Evolutionary conservation across 1,140 invertebrate species (phyloP).

Genomic region (Microplitis mediator): DNA sequence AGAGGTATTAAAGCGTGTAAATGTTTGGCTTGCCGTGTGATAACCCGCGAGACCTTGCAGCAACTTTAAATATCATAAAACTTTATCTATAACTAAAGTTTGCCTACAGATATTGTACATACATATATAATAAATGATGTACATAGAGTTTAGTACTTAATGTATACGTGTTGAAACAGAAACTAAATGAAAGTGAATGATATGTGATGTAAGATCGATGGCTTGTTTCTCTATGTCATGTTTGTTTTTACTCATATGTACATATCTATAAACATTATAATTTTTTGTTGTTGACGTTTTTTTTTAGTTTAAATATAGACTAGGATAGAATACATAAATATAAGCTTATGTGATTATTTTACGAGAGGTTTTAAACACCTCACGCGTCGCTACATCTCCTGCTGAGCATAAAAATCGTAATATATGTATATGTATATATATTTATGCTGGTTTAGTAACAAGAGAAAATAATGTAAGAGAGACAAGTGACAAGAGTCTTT

Average conservation of each 20-base stretch:
- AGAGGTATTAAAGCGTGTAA: conserved; percentile 12
- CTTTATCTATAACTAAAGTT: background rate
- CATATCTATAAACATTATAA: no score
- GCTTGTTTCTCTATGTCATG: no score
- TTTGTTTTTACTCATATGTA: no score
- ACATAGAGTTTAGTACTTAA: background rate
- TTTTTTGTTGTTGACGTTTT: no score
- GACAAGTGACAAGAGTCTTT: background rate
- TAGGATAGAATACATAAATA: no score
- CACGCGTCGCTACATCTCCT: conserved; percentile 18
- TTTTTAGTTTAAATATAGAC: no score
- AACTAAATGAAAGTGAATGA: no score
- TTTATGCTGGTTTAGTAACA: background rate
- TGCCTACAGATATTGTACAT: background rate
- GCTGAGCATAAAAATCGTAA: conserved; percentile 1
- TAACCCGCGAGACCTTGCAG: background rate
- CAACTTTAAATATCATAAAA: conserved; percentile 10
- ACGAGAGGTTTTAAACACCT: background rate
- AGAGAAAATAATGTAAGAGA: no score
- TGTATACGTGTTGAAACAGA: no score
- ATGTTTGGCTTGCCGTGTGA: conserved; percentile 5
- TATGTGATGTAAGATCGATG: no score
- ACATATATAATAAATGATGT: background rate
- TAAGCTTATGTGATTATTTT: background rate
- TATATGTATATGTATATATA: background rate